These are phyloP conservation scores for Coracias cyanogaster DNA, from an alignment of 2,797 vertebrate species.

Conservation along the genomic window DNA sequence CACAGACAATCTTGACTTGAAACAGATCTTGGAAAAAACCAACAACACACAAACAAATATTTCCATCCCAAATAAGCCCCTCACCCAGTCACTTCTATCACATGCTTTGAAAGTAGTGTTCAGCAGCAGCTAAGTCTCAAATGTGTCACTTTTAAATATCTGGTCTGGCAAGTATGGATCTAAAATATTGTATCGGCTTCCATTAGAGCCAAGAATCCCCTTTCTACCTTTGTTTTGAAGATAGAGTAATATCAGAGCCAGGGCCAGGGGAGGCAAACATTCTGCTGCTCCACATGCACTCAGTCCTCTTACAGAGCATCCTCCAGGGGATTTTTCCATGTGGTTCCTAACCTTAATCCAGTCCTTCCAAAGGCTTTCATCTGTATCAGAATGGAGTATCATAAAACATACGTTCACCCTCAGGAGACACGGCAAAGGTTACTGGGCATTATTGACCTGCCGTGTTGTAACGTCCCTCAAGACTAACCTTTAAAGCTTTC, in stretches of 20 bases:
- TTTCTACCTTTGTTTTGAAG: conserved; percentile 48
- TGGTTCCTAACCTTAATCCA: conserved; percentile 41
- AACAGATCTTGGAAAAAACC: neutral
- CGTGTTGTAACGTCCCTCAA: conserved; percentile 70
- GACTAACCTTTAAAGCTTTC: conserved; percentile 79
- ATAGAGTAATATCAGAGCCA: neutral
- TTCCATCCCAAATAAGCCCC: neutral
- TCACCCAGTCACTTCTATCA: neutral
- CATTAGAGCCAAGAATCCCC: conserved; percentile 5
- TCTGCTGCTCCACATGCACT: conserved; percentile 11
- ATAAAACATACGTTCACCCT: conserved; percentile 63
- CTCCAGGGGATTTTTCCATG: conserved; percentile 19
- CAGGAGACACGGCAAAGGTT: conserved; percentile 66
- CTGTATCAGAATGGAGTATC: conserved; percentile 35
- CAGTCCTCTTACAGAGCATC: conserved; percentile 21
- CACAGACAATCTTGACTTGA: neutral
- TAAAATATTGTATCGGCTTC: conserved; percentile 32
- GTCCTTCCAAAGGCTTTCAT: conserved; percentile 65
- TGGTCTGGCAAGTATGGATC: neutral
- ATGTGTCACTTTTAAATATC: neutral
- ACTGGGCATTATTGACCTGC: conserved; percentile 72
- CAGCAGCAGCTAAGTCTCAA: conserved; percentile 2
- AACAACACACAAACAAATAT: accelerated
- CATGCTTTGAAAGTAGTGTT: conserved; percentile 5
- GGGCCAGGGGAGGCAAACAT: neutral